Base-by-base conservation (phyloP, 2,113 vertebrate species). In the Girardinichthys multiradiatus region DNA sequence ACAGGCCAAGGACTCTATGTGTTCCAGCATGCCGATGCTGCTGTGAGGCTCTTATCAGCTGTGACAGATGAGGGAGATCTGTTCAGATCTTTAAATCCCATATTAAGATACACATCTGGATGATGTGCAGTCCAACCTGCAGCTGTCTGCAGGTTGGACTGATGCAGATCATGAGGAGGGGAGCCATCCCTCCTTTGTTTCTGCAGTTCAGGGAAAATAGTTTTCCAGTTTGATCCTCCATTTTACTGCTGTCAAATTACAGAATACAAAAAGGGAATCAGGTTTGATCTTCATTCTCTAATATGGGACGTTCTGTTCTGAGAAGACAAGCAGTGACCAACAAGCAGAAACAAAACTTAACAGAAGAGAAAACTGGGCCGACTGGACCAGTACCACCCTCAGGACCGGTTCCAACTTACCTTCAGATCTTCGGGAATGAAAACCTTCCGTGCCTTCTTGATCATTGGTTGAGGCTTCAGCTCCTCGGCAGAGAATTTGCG, bases 381-480 rank as follows among this genome's bases (percentile, higher is more conserved):
- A 27, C 15, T 9, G 57, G 28, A 58, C 26, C 17, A 0, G 57
- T 30, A 21, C 58, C 28, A 37, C 61, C 31, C 31, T 37, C 11
- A 9, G n/a, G 21, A 51, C 30, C 30, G 27, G 15, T 58, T 10
- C 24, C 28, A 7, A 24, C 2, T 95, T 94, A 99, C 98, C 98
- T 99, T 99, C 93, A 99, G 89, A 87, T 97, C 97, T 0, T 99
- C 98, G 0, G 98, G 96, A 77, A 99, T 99, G 93, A 99, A 99
- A 87, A 99, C 90, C 91, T 99, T 99, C 70, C 97, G 96, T 24
- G 98, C 98, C 80, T 99, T 99, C 91, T 99, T 99, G 89, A 99
- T 99, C 97, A 99, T 99, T 9, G 98, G 98, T 88, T 99, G 98
- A 0, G 98, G 98, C 80, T 99, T 99, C 85, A 99, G 96, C 92